Evolutionary conservation across 2,888 invertebrate genomes (phyloP), one percentile per base, ranked within the genome.

Genomic region (Tillus elongatus): DNA sequence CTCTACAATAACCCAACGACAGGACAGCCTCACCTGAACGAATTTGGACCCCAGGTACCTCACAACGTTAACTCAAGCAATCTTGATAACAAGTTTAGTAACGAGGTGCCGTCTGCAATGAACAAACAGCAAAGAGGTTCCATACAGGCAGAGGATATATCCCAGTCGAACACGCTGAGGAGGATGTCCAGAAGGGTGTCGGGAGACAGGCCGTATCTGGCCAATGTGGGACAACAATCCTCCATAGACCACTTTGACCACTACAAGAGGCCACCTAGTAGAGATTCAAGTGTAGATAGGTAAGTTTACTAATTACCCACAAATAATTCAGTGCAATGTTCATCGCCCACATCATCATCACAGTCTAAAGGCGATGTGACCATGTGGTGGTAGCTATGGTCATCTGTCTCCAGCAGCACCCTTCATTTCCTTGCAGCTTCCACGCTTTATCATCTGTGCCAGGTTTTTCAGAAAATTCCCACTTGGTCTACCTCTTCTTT

Each of bases 181-280:
- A 64, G 77, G 50, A 69, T 66, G 45, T 74, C 74, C 15, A 62
- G 70, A 47, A 68, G 70, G 44, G 62, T 68, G 11, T 63, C 63
- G 4, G 62, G 60, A 39, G 66, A 61, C 45, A 69, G 57, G 51
- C 67, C 58, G 60, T 77, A 63, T 60, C 47, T 67, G 42, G 55
- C 52, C 15, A 41, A 43, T 13, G 57, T 60, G 11, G 75, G 72
- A 42, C 69, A 66, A 46, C 73, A 81, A 67, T 73, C 84, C 8
- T 83, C 86, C 51, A 87, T 87, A 58, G 90, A 91, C 64, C 87
- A 89, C 58, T 89, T 91, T 61, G 93, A 93, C 65, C 93, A 95
- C 61, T 95, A 95, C 65, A 88, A 89, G 65, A 73, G 87, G 61
- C 88, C 90, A 35, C 88, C 89, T 1, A 89, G 89, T 68, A 73